A percentile compares a stretch with the other conserved stretches of the same genome.
phyloP scores from a whole-genome alignment of 2,113 vertebrate species.

The Phyllopteryx taeniolatus region DNA sequence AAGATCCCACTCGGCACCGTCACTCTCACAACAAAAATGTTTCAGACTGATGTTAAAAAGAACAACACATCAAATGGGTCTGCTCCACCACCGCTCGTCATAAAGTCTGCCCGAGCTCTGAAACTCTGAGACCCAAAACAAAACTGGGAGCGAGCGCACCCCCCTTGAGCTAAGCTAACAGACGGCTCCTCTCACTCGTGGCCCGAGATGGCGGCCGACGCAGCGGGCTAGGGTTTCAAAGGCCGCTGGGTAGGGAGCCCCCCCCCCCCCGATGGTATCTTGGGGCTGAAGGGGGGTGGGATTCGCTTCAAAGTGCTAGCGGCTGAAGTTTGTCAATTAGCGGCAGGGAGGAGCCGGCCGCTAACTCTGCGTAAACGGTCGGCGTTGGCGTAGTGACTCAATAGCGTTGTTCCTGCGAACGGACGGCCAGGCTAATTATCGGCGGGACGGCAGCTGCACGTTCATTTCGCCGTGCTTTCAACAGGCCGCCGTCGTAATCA shows the following conservation, averaged over 20 bases:
- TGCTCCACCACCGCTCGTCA: no score
- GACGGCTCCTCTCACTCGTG: constrained; percentile 72
- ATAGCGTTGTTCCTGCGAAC: constrained; percentile 50
- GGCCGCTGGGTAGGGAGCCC: constrained; percentile 66
- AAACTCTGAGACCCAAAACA: background rate
- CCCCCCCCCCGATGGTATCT: constrained; percentile 39
- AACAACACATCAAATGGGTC: no score
- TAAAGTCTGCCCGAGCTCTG: no score
- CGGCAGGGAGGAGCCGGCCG: constrained; percentile 40
- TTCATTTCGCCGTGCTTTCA: constrained; percentile 15
- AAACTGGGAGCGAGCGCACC: background rate
- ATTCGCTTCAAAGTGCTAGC: constrained; percentile 71
- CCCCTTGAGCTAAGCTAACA: constrained; percentile 68
- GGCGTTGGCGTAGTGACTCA: constrained; percentile 40
- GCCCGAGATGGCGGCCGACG: constrained; percentile 56
- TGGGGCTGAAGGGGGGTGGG: constrained; percentile 50
- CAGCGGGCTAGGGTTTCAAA: constrained; percentile 72
- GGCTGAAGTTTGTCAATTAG: constrained; percentile 75
- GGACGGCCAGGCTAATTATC: constrained; percentile 50
- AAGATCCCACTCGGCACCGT: no score
- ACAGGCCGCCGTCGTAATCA: constrained; percentile 31
- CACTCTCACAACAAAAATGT: no score
- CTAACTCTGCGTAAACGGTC: constrained; percentile 8
- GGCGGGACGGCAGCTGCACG: constrained; percentile 46
- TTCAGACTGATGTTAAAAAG: no score